Conservation (phyloP, 30 jellyfish, hydroid and myxozoan genomes). For the Hydractinia echinata region DNA sequence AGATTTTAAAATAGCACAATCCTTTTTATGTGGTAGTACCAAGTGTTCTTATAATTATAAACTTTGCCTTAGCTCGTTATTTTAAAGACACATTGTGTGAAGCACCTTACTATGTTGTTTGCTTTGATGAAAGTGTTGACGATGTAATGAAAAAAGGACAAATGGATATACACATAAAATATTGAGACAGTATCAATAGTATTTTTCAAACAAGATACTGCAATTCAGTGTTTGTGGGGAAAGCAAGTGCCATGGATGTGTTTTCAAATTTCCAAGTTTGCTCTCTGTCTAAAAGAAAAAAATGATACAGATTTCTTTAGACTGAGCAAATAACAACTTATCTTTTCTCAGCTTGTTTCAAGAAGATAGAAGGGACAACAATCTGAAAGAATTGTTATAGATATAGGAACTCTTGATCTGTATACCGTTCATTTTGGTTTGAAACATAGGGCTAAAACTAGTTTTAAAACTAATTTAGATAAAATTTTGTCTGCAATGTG, state of each 20-base stretch:
- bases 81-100: background rate
- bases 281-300: background rate
- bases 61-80: background rate
- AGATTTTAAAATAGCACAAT: background rate
- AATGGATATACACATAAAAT: constrained; percentile 7
- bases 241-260: background rate
- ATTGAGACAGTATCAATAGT: background rate
- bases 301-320: constrained; percentile 20
- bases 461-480: background rate
- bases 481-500: constrained; percentile 5
- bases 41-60: background rate
- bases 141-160: background rate
- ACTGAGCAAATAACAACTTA: constrained; percentile 4
- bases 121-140: background rate
- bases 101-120: background rate
- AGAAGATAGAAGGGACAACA: background rate
- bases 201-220: background rate
- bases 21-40: background rate
- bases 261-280: background rate
- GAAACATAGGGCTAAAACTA: background rate
- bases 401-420: background rate
- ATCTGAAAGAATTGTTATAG: background rate
- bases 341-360: background rate
- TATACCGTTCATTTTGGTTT: background rate
- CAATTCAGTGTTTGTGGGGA: background rate